These are phyloP conservation scores for Endomychus coccineus DNA, from an alignment of 2,888 invertebrate species.

Conservation along the genomic window DNA sequence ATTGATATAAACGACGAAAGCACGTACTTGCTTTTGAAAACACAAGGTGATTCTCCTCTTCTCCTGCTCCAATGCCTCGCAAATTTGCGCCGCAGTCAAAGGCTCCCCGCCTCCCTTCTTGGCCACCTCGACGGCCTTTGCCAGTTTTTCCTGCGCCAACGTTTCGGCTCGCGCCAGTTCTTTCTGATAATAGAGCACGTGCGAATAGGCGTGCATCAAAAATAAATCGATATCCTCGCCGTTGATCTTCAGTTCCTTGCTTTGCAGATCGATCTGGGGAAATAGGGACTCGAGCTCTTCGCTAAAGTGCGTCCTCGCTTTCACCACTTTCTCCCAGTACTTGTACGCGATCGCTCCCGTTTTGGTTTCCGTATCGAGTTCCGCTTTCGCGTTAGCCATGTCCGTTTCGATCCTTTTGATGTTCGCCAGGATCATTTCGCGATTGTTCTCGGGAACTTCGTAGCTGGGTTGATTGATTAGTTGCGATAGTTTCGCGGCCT, in stretches of 20 bases:
- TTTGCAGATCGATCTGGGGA: slow-evolving; percentile 61
- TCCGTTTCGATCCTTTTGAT: slow-evolving; percentile 51
- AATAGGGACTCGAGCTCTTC: slow-evolving; percentile 64
- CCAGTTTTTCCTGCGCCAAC: slow-evolving; percentile 54
- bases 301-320: slow-evolving; percentile 53
- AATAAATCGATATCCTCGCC: slow-evolving; percentile 69
- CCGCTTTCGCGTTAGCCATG: slow-evolving; percentile 52
- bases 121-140: slow-evolving; percentile 56
- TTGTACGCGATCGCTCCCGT: slow-evolving; percentile 61
- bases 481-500: slow-evolving; percentile 42
- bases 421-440: slow-evolving; percentile 50
- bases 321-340: slow-evolving; percentile 74
- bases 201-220: slow-evolving; percentile 69
- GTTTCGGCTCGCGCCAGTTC: slow-evolving; percentile 67
- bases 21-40: slow-evolving; percentile 61
- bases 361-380: slow-evolving; percentile 51
- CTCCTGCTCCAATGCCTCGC: slow-evolving; percentile 63
- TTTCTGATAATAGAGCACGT: slow-evolving; percentile 68
- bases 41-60: slow-evolving; percentile 58
- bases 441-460: slow-evolving; percentile 40
- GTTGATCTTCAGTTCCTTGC: slow-evolving; percentile 55
- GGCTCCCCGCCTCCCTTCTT: slow-evolving; percentile 48
- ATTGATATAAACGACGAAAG: not conserved
- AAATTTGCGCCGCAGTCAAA: slow-evolving; percentile 51
- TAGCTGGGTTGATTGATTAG: slow-evolving; percentile 42